Percentiles rank a stretch among this genome's conserved stretches.
Conservation (phyloP, 2,113 vertebrate species). For the Tupaia chinensis region DNA sequence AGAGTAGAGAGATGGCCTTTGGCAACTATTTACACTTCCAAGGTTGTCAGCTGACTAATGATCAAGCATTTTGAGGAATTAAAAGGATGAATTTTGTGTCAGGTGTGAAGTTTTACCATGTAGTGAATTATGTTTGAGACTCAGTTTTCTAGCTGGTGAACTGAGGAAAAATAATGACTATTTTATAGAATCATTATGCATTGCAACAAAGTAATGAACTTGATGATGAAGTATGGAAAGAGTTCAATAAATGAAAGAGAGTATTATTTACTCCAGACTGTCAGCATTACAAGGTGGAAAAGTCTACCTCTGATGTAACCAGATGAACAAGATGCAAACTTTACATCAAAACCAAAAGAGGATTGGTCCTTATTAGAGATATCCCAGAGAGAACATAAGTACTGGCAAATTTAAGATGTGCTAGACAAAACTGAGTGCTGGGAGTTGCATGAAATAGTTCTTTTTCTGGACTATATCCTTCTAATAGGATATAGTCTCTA, state of each 20-base stretch:
- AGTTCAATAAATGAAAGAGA: constrained; percentile 16
- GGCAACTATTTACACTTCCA: neutral
- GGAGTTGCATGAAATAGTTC: constrained; percentile 10
- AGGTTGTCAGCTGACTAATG: neutral
- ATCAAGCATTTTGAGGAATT: constrained; percentile 27
- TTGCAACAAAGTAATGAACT: neutral
- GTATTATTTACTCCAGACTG: neutral
- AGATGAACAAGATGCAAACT: neutral
- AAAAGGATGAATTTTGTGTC: constrained; percentile 3
- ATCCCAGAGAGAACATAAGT: neutral
- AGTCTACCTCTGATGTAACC: constrained; percentile 1
- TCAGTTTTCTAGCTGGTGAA: neutral
- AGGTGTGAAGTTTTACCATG: neutral
- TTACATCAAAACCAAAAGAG: neutral
- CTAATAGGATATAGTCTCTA: neutral
- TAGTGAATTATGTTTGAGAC: neutral
- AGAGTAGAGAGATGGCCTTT: neutral
- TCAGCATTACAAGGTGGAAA: neutral
- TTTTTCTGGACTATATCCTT: neutral
- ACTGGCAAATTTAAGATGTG: neutral
- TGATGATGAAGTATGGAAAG: neutral
- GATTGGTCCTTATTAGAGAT: constrained; percentile 2
- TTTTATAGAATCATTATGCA: neutral
- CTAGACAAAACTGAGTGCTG: neutral
- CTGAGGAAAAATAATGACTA: neutral